These are phyloP conservation scores for Meloidogyne chitwoodi DNA, from an alignment of 1,140 invertebrate species.

Conservation along the genomic window DNA sequence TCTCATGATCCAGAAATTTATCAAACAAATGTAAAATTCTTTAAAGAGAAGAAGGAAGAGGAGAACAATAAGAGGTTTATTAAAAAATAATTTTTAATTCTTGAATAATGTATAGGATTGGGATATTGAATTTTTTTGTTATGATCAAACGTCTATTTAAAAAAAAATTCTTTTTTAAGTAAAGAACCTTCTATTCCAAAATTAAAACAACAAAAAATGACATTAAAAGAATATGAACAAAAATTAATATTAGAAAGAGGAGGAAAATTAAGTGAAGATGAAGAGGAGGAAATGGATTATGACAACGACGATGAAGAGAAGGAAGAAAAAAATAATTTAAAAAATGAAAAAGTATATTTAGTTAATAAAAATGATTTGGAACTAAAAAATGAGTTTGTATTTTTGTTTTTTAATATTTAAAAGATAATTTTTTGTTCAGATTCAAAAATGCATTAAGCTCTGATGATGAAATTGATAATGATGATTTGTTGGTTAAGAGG, in stretches of 20 bases:
- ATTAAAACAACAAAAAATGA: slow-evolving; percentile 61
- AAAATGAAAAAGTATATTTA: slow-evolving; percentile 13
- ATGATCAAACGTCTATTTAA: too few relatives aligned
- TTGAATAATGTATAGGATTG: not conserved
- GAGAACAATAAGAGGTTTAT: slow-evolving; percentile 41
- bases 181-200: too few relatives aligned
- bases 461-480: slow-evolving; percentile 62
- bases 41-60: slow-evolving; percentile 62
- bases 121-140: not conserved
- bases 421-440: slow-evolving; percentile 39
- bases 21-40: slow-evolving; percentile 73
- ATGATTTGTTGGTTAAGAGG: slow-evolving; percentile 65
- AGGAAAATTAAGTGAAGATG: slow-evolving; percentile 62
- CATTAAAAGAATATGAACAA: slow-evolving; percentile 75
- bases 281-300: slow-evolving; percentile 11
- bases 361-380: slow-evolving; percentile 73
- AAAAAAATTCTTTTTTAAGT: too few relatives aligned
- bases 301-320: slow-evolving; percentile 1
- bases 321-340: too few relatives aligned
- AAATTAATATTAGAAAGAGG: slow-evolving; percentile 72
- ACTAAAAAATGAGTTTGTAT: slow-evolving; percentile 57
- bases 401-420: not conserved
- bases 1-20: slow-evolving; percentile 83
- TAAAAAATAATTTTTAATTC: not conserved
- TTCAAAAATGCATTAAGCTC: slow-evolving; percentile 59